Base-by-base conservation (phyloP, 2,797 vertebrate genomes). In the Rhadinocentrus ornatus region DNA sequence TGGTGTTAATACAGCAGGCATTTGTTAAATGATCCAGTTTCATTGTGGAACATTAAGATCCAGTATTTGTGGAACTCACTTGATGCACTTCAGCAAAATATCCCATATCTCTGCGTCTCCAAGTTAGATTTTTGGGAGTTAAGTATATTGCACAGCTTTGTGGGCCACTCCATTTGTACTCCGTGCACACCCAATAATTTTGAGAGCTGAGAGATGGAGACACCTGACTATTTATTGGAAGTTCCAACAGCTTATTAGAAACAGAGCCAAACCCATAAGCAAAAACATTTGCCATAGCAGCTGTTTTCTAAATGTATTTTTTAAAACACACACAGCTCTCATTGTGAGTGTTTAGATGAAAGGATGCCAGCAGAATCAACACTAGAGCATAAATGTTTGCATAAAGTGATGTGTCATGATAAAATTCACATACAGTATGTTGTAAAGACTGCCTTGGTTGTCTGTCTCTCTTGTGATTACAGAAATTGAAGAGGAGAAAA, bases 401-500 rank as follows among this genome's bases (percentile, higher is more conserved):
- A 41, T 41, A 6, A 39, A 39, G 12, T 15, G 37, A 39, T 39
- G 37, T 4, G 12, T 13, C 12, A 15, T 15, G 37, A 39, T 39
- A 41, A 18, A 16, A 41, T 41, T 41, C 6, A 48, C 18, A 20
- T 48, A 2, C 44, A 48, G 44, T 1, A 59, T 22, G 35, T 37
- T 24, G 20, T 37, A 5, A 6, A 15, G 26, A 18, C 9, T 8
- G 8, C 34, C 0, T 27, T 34, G 41, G 37, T 3, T 58, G 5
- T 53, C 11, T 80, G 12, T 78, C 15, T 77, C 24, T 56, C 52
- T 74, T 64, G 15, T 58, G 4, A 59, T 61, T 53, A 62, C 88
- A 94, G 93, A 81, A 1, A 91, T 94, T 48, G 86, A 89, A 3
- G 22, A 57, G 2, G 94, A 94, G 82, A 94, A 93, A 87, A 88